Conservation (phyloP, 1,140 invertebrate species). For the Drosophila gunungcola region DNA sequence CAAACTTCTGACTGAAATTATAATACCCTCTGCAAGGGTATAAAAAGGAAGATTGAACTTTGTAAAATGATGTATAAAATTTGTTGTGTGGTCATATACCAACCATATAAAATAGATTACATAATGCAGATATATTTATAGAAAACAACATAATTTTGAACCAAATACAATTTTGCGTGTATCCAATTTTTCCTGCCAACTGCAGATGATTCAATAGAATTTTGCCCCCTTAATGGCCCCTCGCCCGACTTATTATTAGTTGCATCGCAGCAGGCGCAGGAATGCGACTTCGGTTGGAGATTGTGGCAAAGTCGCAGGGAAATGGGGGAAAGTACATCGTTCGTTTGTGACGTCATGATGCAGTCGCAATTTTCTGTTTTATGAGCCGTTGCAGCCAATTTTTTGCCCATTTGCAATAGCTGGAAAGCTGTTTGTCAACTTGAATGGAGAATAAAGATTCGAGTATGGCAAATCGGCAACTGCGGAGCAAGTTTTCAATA, state of each 20-base stretch:
- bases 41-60: too few relatives aligned
- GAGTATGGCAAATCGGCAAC: neutral
- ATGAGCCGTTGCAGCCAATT: constrained; percentile 39
- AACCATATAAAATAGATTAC: too few relatives aligned
- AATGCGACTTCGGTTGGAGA: constrained; percentile 13
- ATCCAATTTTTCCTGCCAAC: constrained; percentile 11
- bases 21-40: too few relatives aligned
- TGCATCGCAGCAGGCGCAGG: constrained; percentile 28
- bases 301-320: constrained; percentile 9
- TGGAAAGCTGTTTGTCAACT: constrained; percentile 47
- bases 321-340: neutral
- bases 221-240: constrained; percentile 35
- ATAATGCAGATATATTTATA: too few relatives aligned
- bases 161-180: neutral
- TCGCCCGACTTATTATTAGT: constrained; percentile 41
- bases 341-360: constrained; percentile 30
- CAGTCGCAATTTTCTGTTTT: constrained; percentile 49
- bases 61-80: too few relatives aligned
- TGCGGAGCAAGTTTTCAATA: constrained; percentile 20
- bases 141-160: neutral
- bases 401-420: constrained; percentile 22
- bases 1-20: too few relatives aligned
- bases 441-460: constrained; percentile 5
- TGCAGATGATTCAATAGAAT: constrained; percentile 40
- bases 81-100: too few relatives aligned